Evolutionary conservation across 64 coral and sea anemone genomes (phyloP).

Genomic region (Orbicella faveolata): DNA sequence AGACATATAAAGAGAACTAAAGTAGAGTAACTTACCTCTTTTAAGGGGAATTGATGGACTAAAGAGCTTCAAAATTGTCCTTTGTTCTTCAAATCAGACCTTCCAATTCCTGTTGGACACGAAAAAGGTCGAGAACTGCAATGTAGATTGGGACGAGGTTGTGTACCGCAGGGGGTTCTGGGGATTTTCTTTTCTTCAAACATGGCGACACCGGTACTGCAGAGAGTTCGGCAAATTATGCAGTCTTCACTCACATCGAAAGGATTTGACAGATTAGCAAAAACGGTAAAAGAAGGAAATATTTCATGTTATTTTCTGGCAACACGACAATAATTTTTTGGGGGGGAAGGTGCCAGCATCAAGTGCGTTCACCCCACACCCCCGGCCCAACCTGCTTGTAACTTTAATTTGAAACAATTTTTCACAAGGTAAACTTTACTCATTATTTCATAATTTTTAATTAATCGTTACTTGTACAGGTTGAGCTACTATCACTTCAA

Average conservation of each 20-base stretch:
- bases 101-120: not conserved
- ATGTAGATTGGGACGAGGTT: not conserved
- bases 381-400: too few relatives aligned
- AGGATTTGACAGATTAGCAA: not conserved
- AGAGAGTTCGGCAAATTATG: not conserved
- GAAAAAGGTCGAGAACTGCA: not conserved
- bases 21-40: conserved; percentile 3
- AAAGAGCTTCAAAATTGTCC: not conserved
- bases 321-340: too few relatives aligned
- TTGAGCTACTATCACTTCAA: conserved; percentile 58
- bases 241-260: not conserved
- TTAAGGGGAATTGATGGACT: not conserved
- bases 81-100: not conserved
- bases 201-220: not conserved
- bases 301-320: too few relatives aligned
- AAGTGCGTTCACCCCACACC: too few relatives aligned
- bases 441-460: too few relatives aligned
- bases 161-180: not conserved
- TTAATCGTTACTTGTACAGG: conserved; percentile 1
- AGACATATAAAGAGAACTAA: not conserved
- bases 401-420: too few relatives aligned
- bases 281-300: not conserved
- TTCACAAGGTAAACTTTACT: too few relatives aligned
- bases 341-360: too few relatives aligned
- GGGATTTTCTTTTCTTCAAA: not conserved